phyloP scores from a whole-genome alignment of 2,113 vertebrate species.

The Ceratotherium simum region DNA sequence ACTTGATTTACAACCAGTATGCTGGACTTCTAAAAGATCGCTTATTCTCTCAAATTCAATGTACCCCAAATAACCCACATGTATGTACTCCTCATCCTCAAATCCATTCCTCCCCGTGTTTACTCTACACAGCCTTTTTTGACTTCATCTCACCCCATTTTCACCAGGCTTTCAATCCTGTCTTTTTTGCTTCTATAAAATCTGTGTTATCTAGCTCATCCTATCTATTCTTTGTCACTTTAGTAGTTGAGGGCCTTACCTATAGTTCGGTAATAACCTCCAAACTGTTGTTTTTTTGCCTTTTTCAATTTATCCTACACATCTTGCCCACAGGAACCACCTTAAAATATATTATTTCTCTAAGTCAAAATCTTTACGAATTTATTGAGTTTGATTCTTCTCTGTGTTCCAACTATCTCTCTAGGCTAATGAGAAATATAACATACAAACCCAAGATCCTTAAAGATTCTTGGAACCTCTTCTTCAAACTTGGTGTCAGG shows the following conservation, averaged over 20 bases:
- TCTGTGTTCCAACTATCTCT: background rate
- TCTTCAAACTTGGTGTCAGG: constrained; percentile 96
- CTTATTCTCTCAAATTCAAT: background rate
- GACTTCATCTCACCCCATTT: background rate
- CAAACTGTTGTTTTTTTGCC: background rate
- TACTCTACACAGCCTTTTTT: background rate
- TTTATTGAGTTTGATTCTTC: background rate
- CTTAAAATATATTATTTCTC: constrained; percentile 21
- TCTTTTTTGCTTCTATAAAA: background rate
- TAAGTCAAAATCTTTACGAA: constrained; percentile 1
- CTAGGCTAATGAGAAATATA: constrained; percentile 48
- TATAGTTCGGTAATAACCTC: background rate
- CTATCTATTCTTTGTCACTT: background rate
- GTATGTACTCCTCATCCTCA: background rate
- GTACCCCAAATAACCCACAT: background rate
- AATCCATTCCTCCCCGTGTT: background rate
- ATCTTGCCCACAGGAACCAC: background rate
- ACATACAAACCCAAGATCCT: constrained; percentile 92
- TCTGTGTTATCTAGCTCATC: background rate
- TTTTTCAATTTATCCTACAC: constrained; percentile 15
- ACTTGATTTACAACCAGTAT: constrained; percentile 18
- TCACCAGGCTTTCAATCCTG: background rate
- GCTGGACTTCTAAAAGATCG: background rate
- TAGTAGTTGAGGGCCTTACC: background rate
- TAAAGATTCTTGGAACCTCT: constrained; percentile 95